Evolutionary conservation across 2,113 vertebrate species (phyloP), one percentile per base, ranked within the genome.

Genomic region (Xiphophorus couchianus): DNA sequence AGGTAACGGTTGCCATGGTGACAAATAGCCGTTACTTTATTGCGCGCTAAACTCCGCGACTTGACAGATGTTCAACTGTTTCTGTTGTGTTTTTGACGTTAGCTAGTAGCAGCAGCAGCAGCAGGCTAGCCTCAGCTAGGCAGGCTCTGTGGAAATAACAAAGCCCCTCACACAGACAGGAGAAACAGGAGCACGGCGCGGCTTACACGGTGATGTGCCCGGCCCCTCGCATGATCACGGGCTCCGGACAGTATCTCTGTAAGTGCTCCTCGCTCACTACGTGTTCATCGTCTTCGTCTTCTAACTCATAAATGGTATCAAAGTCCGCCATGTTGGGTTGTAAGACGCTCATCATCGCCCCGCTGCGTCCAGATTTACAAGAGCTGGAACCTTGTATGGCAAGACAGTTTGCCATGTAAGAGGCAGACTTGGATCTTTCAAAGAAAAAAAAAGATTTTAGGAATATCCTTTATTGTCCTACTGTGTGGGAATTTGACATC

Each of bases 121-220:
- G 54, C 85, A 70, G 66, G 80, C 35, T 91, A 91, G 83, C 83
- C 31, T 19, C 58, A n/a, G 91, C 83, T 86, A 83, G 71, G 1
- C 73, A 12, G 30, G 88, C 81, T 87, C 22, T n/a, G 51, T 74
- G 65, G 30, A 33, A 66, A 60, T 70, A 82, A 84, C 62, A 83
- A 66, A 74, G 66, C 15, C 37, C 5, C 2, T 14, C 39, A 25
- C 37, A 70, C 71, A 42, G 30, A 82, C 51, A 5, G 3, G 35
- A 37, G 31, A 22, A 62, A 62, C 33, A 64, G 71, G 39, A 54
- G 71, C 71, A 0, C 44, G 66, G 29, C 68, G 62, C 78, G 54
- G 90, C 97, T 98, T 97, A 99, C 97, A 99, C 97, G 71, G 97
- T 99, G 94, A 99, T 97, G 94, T 99, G 97, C 9, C 97, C 97